Evolutionary conservation across 2,797 vertebrate species (phyloP), one percentile per base, ranked within the genome.

Genomic region (Champsocephalus esox): DNA sequence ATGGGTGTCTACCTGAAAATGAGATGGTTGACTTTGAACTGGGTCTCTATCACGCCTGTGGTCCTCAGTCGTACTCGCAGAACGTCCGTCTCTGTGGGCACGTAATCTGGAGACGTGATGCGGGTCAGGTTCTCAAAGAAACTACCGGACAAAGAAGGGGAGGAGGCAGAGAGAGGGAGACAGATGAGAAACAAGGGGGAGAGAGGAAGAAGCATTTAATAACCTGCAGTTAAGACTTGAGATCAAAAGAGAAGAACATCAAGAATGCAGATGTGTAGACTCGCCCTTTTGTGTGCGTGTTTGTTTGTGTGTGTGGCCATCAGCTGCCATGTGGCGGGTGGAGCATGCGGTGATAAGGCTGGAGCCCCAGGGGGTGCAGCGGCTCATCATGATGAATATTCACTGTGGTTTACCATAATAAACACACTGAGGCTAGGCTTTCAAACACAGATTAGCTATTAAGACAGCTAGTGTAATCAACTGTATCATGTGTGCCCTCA

Each of bases 21-120:
- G 60, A 95, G 91, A 79, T 93, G 94, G 66, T 89, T 92, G 85
- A 95, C 94, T 85, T 95, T 94, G 82, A 96, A 95, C 91, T 95
- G 94, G 34, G 95, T 96, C 90, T 95, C 95, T 12, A 95, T 95
- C 63, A 95, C 94, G 1, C 95, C 94, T 0, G 93, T 94, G 0
- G 95, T 95, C 83, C 94, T 91, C 62, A 95, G 92, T 43, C 95
- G 89, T 0, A 95, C 95, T 41, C 95, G 87, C 56, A 96, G 91
- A 49, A 95, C 92, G 4, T 95, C 95, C 0, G 75, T 95, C 87
- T 95, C 94, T 1, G 94, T 93, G 51, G 95, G 95, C 49, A 94
- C 80, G 73, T 94, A 95, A 44, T 92, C 92, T 11, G 83, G 80
- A 59, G 92, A 88, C 52, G 82, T 88, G 89, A 96, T 93, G 71